Conservation (phyloP, 2,888 invertebrate species). For the Platypus cylindrus region DNA sequence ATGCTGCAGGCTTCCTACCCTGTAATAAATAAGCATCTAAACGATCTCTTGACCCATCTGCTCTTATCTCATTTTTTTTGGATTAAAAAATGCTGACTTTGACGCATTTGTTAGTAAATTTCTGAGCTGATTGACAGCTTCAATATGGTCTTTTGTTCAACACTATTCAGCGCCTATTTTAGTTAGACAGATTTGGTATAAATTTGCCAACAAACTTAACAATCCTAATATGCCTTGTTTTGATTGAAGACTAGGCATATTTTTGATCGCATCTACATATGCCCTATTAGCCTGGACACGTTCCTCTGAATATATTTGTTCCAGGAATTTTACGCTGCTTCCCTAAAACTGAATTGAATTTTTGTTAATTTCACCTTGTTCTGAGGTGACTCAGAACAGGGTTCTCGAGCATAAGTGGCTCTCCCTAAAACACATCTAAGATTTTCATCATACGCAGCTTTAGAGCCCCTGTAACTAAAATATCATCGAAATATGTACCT, state of each 20-base stretch:
- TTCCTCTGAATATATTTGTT: constrained; percentile 14
- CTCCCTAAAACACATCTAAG: constrained; percentile 13
- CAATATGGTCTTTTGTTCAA: constrained; percentile 15
- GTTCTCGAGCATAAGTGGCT: too few species aligned
- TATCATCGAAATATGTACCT: constrained; percentile 16
- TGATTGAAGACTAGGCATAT: constrained; percentile 15
- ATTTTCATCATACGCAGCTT: constrained; percentile 15
- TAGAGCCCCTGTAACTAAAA: constrained; percentile 12
- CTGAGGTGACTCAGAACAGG: too few species aligned
- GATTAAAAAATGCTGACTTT: constrained; percentile 19
- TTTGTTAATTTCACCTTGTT: constrained; percentile 15
- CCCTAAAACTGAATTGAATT: constrained; percentile 13
- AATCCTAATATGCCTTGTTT: constrained; percentile 18
- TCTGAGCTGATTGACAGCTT: constrained; percentile 16
- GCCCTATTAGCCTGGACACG: constrained; percentile 12
- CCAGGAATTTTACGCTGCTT: constrained; percentile 14
- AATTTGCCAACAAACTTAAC: constrained; percentile 18
- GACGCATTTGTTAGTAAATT: constrained; percentile 18
- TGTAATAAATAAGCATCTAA: constrained; percentile 27
- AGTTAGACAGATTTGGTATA: constrained; percentile 18
- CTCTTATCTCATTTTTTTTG: constrained; percentile 20
- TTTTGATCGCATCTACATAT: constrained; percentile 17
- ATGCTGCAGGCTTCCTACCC: constrained; percentile 24
- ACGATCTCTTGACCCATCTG: constrained; percentile 22
- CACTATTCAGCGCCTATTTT: constrained; percentile 13